phyloP scores from a whole-genome alignment of 2,113 vertebrate species.

The Hymenochirus boettgeri region DNA sequence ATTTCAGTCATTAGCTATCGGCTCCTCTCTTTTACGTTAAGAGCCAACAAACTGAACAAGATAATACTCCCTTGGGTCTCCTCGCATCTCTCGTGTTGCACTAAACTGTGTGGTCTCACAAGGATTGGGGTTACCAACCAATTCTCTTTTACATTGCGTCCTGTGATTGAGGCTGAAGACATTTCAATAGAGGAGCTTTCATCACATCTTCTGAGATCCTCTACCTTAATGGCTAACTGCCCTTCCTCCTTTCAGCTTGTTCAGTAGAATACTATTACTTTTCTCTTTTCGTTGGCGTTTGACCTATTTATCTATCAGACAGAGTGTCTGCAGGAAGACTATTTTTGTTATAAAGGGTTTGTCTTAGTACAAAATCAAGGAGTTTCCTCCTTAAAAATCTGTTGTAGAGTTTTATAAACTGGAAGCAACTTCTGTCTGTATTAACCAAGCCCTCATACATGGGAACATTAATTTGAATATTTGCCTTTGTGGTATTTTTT shows the following conservation, averaged over 20 bases:
- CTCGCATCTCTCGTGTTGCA: constrained; percentile 32
- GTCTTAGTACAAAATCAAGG: too few species aligned
- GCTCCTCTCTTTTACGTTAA: constrained; percentile 30
- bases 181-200: constrained; percentile 30
- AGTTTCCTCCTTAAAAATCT: too few species aligned
- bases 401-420: too few species aligned
- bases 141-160: constrained; percentile 3
- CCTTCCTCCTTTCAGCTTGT: not conserved
- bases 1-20: constrained; percentile 37
- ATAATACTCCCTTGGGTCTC: constrained; percentile 20
- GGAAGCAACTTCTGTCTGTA: too few species aligned
- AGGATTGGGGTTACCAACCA: constrained; percentile 29
- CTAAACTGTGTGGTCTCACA: constrained; percentile 21
- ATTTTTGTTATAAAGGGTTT: not conserved
- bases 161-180: constrained; percentile 12
- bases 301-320: not conserved
- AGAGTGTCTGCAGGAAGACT: not conserved
- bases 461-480: too few species aligned
- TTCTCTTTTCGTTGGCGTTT: not conserved
- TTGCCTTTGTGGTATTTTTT: too few species aligned
- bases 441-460: too few species aligned
- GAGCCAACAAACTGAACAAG: constrained; percentile 21
- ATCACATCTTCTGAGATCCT: constrained; percentile 17
- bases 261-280: not conserved
- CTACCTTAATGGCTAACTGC: constrained; percentile 11